Evolutionary conservation across 2,113 vertebrate genomes (phyloP).

Genomic region (Aspidoscelis tigris): DNA sequence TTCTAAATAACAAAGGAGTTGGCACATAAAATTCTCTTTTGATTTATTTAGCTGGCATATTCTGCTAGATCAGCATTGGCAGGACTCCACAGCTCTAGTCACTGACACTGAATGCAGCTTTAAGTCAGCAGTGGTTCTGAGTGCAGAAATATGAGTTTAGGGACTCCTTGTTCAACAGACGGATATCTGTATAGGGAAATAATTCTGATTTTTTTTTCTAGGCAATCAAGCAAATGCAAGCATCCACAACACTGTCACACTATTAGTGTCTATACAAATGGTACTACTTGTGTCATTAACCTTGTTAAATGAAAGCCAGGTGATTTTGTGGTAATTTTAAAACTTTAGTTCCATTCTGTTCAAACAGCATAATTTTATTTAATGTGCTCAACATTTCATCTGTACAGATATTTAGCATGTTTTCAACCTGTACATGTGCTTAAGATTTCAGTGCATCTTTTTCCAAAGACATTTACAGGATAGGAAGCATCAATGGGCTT

Average conservation of each 20-base stretch:
- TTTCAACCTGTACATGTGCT: too few relatives aligned
- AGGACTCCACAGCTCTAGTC: slow-evolving; percentile 76
- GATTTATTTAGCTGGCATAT: slow-evolving; percentile 80
- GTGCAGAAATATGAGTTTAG: slow-evolving; percentile 72
- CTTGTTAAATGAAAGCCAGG: too few relatives aligned
- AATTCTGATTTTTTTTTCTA: neutral
- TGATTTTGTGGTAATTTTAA: neutral
- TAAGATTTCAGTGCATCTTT: too few relatives aligned
- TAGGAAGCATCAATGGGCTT: neutral
- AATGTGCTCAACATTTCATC: too few relatives aligned
- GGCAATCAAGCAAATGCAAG: neutral
- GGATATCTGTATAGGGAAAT: neutral
- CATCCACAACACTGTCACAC: neutral
- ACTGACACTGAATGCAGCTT: slow-evolving; percentile 76
- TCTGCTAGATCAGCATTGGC: slow-evolving; percentile 81
- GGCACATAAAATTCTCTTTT: slow-evolving; percentile 77
- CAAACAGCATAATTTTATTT: neutral
- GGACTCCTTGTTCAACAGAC: slow-evolving; percentile 60
- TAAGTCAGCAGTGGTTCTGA: slow-evolving; percentile 73
- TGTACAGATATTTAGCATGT: neutral
- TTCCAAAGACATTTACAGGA: neutral
- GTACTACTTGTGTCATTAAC: too few relatives aligned
- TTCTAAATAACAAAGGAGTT: slow-evolving; percentile 76
- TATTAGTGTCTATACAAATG: neutral
- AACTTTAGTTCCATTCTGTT: neutral